A percentile compares a stretch with the other conserved stretches of the same genome.
Conservation (phyloP, 2,797 vertebrate species). For the Lophura swinhoii region DNA sequence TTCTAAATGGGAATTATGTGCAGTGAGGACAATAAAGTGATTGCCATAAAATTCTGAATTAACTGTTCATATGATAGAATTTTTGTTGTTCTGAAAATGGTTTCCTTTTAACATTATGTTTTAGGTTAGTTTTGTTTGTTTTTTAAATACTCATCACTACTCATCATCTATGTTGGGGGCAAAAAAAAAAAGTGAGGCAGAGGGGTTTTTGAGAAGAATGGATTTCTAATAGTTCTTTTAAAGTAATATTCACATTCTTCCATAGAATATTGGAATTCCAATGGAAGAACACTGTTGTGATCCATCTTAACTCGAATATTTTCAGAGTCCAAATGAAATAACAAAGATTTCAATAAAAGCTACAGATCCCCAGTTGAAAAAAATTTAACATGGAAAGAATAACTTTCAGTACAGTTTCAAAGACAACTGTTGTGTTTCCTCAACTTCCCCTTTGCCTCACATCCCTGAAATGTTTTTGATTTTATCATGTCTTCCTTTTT, state of each 20-base stretch:
- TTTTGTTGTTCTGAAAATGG: background rate
- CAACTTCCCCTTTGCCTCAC: background rate
- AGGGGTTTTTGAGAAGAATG: background rate
- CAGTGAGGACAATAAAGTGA: background rate
- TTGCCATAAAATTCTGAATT: background rate
- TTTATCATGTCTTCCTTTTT: conserved; percentile 9
- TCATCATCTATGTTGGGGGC: background rate
- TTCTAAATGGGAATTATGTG: background rate
- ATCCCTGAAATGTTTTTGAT: background rate
- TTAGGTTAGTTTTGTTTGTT: background rate
- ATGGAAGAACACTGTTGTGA: background rate
- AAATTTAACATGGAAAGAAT: background rate
- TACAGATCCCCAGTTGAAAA: background rate
- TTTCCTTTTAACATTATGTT: background rate
- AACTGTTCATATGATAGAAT: background rate
- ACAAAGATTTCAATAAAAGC: background rate
- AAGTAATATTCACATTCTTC: background rate
- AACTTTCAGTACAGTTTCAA: background rate
- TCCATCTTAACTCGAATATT: background rate
- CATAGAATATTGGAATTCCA: conserved; percentile 24
- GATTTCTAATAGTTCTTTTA: background rate
- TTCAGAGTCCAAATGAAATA: background rate
- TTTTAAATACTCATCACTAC: background rate
- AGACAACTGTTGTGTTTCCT: conserved; percentile 22
- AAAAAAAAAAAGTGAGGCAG: background rate